Percentiles rank a stretch among this genome's conserved stretches.
phyloP scores from a whole-genome alignment of 2,888 invertebrate species.

The Sepiola atlantica region DNA sequence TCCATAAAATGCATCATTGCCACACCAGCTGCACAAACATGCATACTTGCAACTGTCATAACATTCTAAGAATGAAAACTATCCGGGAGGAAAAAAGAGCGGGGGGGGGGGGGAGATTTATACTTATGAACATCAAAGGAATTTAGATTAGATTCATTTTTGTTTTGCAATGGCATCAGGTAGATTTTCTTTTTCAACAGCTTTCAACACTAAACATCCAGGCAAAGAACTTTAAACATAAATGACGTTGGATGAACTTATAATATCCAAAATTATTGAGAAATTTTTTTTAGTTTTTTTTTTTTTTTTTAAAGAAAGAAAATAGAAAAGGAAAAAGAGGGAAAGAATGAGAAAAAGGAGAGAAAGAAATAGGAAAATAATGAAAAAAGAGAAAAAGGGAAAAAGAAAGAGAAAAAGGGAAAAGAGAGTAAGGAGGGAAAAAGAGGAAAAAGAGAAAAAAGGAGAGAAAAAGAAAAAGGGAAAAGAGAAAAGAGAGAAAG shows the following conservation, averaged over 20 bases:
- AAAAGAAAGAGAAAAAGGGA: too few species aligned
- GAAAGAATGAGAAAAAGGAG: too few species aligned
- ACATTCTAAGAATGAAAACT: not conserved
- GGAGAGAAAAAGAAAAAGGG: too few species aligned
- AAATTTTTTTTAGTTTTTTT: not conserved
- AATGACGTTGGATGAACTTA: not conserved
- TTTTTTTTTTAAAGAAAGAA: too few species aligned
- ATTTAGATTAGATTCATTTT: not conserved
- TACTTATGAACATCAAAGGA: not conserved
- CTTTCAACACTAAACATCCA: not conserved
- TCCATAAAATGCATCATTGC: not conserved
- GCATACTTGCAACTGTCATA: not conserved
- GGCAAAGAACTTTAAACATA: not conserved
- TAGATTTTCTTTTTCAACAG: not conserved
- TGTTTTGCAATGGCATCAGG: not conserved
- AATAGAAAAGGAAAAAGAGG: too few species aligned
- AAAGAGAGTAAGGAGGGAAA: too few species aligned
- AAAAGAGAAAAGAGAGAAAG: too few species aligned
- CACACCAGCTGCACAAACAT: not conserved
- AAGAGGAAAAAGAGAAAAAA: too few species aligned
- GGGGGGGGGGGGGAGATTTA: not conserved
- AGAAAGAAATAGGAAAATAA: too few species aligned
- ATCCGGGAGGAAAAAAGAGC: not conserved
- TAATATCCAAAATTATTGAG: not conserved
- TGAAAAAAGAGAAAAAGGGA: too few species aligned